Evolutionary conservation across 2,888 invertebrate genomes (phyloP).

Genomic region (Cepaea hortensis): DNA sequence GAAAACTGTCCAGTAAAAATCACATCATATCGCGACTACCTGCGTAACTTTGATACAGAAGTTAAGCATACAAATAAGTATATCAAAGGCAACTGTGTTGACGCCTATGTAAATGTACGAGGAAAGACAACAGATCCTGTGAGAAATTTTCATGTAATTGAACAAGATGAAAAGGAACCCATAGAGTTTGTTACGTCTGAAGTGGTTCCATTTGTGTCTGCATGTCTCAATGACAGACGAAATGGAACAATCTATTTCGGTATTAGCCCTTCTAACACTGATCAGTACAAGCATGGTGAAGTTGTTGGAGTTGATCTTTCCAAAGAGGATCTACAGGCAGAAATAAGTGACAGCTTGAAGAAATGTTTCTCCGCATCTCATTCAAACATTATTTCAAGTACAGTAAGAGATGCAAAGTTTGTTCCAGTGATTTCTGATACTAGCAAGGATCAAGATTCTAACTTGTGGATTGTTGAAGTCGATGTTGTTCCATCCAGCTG

Average conservation of each 20-base stretch:
- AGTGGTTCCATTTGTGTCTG: slow-evolving; percentile 48
- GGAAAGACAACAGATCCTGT: slow-evolving; percentile 25
- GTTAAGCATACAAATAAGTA: slow-evolving; percentile 36
- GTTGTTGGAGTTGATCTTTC: slow-evolving; percentile 54
- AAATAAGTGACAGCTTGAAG: slow-evolving; percentile 44
- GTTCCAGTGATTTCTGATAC: slow-evolving; percentile 50
- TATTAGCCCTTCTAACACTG: slow-evolving; percentile 36
- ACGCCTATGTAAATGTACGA: slow-evolving; percentile 18
- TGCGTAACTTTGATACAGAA: slow-evolving; percentile 17
- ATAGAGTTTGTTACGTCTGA: slow-evolving; percentile 39
- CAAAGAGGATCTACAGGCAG: slow-evolving; percentile 41
- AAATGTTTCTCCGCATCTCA: slow-evolving; percentile 49
- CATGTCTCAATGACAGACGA: slow-evolving; percentile 51
- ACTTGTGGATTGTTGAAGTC: slow-evolving; percentile 54
- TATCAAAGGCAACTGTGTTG: slow-evolving; percentile 31
- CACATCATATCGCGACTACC: background rate
- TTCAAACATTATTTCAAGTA: slow-evolving; percentile 48
- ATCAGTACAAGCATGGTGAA: slow-evolving; percentile 45
- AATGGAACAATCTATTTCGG: slow-evolving; percentile 54
- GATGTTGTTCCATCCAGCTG: slow-evolving; percentile 54
- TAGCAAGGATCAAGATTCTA: background rate
- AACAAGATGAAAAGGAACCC: background rate
- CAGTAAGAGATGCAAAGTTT: slow-evolving; percentile 55
- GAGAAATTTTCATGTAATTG: slow-evolving; percentile 41
- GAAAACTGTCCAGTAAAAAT: background rate